Evolutionary conservation across 2,888 invertebrate genomes (phyloP).

Genomic region (Strigamia transsilvanica): DNA sequence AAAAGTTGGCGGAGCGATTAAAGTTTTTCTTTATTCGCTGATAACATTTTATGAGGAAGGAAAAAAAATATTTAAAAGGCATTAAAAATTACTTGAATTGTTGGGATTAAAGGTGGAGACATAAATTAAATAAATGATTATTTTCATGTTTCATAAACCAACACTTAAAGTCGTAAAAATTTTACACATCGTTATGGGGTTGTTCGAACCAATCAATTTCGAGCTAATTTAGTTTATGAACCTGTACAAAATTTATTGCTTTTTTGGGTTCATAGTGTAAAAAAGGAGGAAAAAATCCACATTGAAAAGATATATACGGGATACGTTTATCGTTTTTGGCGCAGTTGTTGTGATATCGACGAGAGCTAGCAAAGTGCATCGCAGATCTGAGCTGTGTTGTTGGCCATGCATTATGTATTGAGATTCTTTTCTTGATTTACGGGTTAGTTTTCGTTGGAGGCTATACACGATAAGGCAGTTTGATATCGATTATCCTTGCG

Average conservation of each 20-base stretch:
- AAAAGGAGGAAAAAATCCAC: neutral
- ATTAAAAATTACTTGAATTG: slow-evolving; percentile 9
- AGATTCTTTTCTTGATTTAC: slow-evolving; percentile 46
- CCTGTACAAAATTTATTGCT: slow-evolving; percentile 37
- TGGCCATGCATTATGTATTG: slow-evolving; percentile 45
- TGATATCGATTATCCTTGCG: slow-evolving; percentile 37
- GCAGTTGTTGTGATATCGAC: slow-evolving; percentile 37
- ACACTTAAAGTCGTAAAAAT: slow-evolving; percentile 37
- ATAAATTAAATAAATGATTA: slow-evolving; percentile 48
- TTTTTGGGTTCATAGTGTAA: neutral
- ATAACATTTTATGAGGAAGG: neutral
- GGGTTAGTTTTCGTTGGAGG: slow-evolving; percentile 32
- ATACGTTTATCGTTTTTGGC: slow-evolving; percentile 36
- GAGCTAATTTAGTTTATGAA: slow-evolving; percentile 41
- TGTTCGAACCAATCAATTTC: slow-evolving; percentile 44
- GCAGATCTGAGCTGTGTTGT: slow-evolving; percentile 14
- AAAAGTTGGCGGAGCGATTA: neutral
- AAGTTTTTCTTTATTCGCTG: neutral
- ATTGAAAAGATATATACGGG: neutral
- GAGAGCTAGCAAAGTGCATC: slow-evolving; percentile 26
- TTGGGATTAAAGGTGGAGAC: slow-evolving; percentile 33
- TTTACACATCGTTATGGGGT: slow-evolving; percentile 3
- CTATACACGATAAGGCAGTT: slow-evolving; percentile 29
- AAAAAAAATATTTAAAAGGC: slow-evolving; percentile 23
- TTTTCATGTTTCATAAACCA: slow-evolving; percentile 47